Conservation (phyloP, 23 tunicate species). For the Ascidia mentula region DNA sequence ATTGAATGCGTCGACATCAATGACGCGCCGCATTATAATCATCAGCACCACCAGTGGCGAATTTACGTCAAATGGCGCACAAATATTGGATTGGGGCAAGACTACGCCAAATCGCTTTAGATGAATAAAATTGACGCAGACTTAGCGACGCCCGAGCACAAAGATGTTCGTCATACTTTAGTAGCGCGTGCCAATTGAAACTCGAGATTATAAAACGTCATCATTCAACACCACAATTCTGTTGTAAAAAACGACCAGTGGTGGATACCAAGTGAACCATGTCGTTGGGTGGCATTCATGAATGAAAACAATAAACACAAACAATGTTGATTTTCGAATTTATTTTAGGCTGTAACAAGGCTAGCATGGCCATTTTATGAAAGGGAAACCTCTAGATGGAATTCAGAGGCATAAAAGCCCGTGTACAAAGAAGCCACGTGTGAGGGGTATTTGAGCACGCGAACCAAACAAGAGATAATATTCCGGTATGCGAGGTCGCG, state of each 20-base stretch:
- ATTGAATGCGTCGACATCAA: background rate
- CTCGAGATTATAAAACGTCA: too few relatives aligned
- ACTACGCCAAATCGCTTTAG: too few relatives aligned
- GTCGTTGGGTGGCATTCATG: too few relatives aligned
- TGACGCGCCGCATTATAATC: background rate
- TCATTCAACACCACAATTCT: too few relatives aligned
- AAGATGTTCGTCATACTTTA: background rate
- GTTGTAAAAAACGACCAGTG: too few relatives aligned
- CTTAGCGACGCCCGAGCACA: background rate
- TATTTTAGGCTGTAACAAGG: background rate
- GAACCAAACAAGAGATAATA: background rate
- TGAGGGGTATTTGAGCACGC: conserved; percentile 1
- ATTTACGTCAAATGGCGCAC: background rate
- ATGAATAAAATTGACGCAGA: background rate
- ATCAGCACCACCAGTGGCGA: background rate
- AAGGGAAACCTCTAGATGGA: background rate
- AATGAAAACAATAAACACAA: too few relatives aligned
- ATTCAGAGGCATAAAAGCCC: background rate
- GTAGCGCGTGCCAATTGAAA: background rate
- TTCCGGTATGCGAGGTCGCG: conserved; percentile 10
- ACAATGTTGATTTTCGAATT: too few relatives aligned
- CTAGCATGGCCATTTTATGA: background rate
- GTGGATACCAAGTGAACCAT: too few relatives aligned
- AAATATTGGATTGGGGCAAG: background rate
- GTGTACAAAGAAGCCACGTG: background rate